A percentile compares a stretch with the other conserved stretches of the same genome.
phyloP scores from a whole-genome alignment of 2,888 invertebrate species.

The Netelia inedita region DNA sequence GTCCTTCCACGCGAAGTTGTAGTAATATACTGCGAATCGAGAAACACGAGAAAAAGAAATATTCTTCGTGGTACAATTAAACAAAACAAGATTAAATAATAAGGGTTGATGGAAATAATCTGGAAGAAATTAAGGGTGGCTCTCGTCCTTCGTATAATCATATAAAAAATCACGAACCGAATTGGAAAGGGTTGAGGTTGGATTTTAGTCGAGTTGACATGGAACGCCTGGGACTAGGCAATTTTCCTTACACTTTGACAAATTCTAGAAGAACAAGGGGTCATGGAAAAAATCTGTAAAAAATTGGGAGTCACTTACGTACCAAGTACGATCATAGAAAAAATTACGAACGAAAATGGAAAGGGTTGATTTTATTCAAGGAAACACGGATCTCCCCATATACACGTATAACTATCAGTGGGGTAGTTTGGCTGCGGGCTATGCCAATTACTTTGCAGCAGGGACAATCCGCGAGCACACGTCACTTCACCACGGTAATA shows the following conservation, averaged over 20 bases:
- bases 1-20: conserved; percentile 95
- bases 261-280: too few relatives aligned
- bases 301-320: too few relatives aligned
- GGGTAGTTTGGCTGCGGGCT: conserved; percentile 32
- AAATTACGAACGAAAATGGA: too few relatives aligned
- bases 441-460: conserved; percentile 65
- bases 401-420: neutral
- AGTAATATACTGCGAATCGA: conserved; percentile 91
- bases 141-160: too few relatives aligned
- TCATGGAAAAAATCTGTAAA: too few relatives aligned
- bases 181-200: too few relatives aligned
- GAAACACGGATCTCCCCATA: neutral
- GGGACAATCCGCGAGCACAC: conserved; percentile 62
- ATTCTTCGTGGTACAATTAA: neutral
- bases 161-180: too few relatives aligned
- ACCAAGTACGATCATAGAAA: too few relatives aligned
- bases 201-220: too few relatives aligned
- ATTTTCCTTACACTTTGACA: too few relatives aligned
- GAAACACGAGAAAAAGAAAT: conserved; percentile 20
- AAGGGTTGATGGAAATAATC: neutral
- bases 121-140: neutral
- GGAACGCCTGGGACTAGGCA: too few relatives aligned
- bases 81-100: neutral
- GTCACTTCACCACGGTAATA: conserved; percentile 61
- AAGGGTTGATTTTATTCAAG: too few relatives aligned